Evolutionary conservation across 2,797 vertebrate species (phyloP).

Genomic region (Corythornis leucogaster): DNA sequence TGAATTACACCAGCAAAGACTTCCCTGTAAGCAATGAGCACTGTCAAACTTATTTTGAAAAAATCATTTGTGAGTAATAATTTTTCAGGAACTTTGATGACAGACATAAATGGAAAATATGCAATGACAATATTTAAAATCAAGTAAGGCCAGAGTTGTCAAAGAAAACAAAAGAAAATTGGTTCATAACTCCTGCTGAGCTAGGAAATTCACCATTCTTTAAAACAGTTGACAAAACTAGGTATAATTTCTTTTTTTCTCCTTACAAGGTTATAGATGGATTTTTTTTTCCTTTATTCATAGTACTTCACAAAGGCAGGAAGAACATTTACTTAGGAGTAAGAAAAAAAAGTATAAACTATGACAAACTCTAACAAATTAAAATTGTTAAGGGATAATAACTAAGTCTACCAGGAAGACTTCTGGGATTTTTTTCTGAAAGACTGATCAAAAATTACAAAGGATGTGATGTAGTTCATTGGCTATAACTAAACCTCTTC

Average conservation of each 20-base stretch:
- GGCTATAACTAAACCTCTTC: conserved; percentile 42
- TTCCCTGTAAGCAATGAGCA: not conserved
- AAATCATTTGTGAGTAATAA: not conserved
- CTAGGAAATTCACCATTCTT: not conserved
- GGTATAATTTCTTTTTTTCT: not conserved
- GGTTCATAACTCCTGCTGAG: not conserved
- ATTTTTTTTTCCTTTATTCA: not conserved
- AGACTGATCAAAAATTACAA: not conserved
- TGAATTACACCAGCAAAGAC: conserved; percentile 4
- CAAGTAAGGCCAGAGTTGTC: not conserved
- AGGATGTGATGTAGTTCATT: not conserved
- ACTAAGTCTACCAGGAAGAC: not conserved
- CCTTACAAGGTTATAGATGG: not conserved
- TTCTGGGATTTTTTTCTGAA: not conserved
- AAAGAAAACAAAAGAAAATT: not conserved
- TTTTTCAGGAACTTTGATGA: not conserved
- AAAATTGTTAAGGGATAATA: not conserved
- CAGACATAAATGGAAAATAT: conserved; percentile 7
- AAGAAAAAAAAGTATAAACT: not conserved
- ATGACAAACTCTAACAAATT: not conserved
- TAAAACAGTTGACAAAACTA: not conserved
- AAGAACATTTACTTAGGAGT: not conserved
- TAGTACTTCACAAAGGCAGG: not conserved
- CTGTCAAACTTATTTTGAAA: not conserved
- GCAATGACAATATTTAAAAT: not conserved